A percentile compares a stretch with the other conserved stretches of the same genome.
Conservation (phyloP, 2,113 vertebrate species). For the Ovis aries region ARS-UI_Ramb_v3.0 NC_056063.1:84014501-84015000, state of each 20-base stretch:
- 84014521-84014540: neutral
- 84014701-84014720: neutral
- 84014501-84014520: neutral
- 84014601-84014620: neutral
- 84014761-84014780: too few species aligned
- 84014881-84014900: neutral
- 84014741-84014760: neutral
- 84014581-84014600: neutral
- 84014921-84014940: neutral
- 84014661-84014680: neutral
- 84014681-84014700: neutral
- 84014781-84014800: too few species aligned
- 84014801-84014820: too few species aligned
- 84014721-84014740: rapidly evolving
- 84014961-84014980: rapidly evolving
- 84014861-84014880: neutral
- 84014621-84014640: neutral
- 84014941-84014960: neutral
- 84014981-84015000: neutral
- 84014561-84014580: neutral
- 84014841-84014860: neutral
- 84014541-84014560: neutral
- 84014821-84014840: neutral
- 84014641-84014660: neutral
- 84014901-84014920: neutral